A percentile compares a stretch with the other conserved stretches of the same genome.
phyloP scores from a whole-genome alignment of 2,888 invertebrate species.

The Volucella inanis region DNA sequence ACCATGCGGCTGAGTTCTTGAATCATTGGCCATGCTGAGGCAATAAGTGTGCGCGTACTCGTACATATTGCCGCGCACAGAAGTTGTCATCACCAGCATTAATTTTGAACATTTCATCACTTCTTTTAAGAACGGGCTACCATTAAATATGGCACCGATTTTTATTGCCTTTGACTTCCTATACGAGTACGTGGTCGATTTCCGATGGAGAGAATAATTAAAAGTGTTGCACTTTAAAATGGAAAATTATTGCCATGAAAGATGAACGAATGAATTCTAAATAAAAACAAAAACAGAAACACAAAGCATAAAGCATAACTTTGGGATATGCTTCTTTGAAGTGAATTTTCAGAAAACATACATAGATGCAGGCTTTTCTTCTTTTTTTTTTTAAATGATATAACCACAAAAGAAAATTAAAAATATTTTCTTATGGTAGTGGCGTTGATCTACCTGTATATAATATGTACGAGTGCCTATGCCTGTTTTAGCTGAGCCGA shows the following conservation, averaged over 20 bases:
- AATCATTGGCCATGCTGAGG: slow-evolving; percentile 67
- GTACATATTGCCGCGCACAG: slow-evolving; percentile 46
- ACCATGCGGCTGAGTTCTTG: slow-evolving; percentile 35
- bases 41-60: slow-evolving; percentile 61
- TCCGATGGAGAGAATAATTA: slow-evolving; percentile 69
- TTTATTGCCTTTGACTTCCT: slow-evolving; percentile 75
- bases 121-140: slow-evolving; percentile 71
- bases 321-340: too few relatives aligned
- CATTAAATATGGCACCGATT: slow-evolving; percentile 74
- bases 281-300: not conserved
- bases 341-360: too few relatives aligned
- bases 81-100: slow-evolving; percentile 69
- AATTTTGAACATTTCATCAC: slow-evolving; percentile 72
- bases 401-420: too few relatives aligned
- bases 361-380: too few relatives aligned
- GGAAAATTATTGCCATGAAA: slow-evolving; percentile 21
- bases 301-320: too few relatives aligned
- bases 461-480: too few relatives aligned
- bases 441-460: too few relatives aligned
- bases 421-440: too few relatives aligned
- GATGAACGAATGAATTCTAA: not conserved
- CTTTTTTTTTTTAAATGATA: too few relatives aligned
- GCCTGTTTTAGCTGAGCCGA: too few relatives aligned
- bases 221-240: slow-evolving; percentile 65
- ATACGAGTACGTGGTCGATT: slow-evolving; percentile 63